Percentiles rank a stretch among this genome's conserved stretches.
Evolutionary conservation across 2,113 vertebrate species (phyloP).

Genomic region (Myrmecobius fasciatus): DNA sequence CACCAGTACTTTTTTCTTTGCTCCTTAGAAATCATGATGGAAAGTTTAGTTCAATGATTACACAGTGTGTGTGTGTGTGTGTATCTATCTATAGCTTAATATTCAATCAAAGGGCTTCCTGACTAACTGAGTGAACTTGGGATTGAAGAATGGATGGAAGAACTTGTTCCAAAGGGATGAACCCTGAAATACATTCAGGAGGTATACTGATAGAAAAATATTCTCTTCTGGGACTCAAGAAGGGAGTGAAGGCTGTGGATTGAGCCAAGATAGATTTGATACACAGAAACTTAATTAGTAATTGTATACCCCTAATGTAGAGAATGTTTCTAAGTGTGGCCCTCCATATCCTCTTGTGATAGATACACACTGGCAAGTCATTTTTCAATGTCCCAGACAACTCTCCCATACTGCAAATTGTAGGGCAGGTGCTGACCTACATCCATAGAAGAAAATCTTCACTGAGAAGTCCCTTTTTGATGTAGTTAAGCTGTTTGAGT

Average conservation of each 20-base stretch:
- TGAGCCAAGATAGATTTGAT: background rate
- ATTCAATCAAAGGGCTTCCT: background rate
- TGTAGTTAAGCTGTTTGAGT: background rate
- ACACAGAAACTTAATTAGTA: background rate
- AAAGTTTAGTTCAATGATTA: background rate
- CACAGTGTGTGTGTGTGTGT: background rate
- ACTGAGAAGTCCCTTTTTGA: background rate
- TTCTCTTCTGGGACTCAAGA: background rate
- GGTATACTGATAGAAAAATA: background rate
- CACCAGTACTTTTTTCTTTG: background rate
- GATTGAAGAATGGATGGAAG: background rate
- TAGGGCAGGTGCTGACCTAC: background rate
- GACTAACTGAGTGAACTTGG: background rate
- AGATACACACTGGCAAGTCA: background rate
- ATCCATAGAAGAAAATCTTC: background rate
- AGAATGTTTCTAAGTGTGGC: background rate
- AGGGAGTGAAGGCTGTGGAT: background rate
- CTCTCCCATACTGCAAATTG: background rate
- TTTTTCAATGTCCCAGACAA: background rate
- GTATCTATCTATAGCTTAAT: too few relatives aligned
- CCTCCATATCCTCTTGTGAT: background rate
- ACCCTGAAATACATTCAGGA: background rate
- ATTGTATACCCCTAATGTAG: background rate
- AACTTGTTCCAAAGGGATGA: background rate
- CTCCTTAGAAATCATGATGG: background rate